phyloP scores from a whole-genome alignment of 2,888 invertebrate species.

The Sphaerophoria taeniata region DNA sequence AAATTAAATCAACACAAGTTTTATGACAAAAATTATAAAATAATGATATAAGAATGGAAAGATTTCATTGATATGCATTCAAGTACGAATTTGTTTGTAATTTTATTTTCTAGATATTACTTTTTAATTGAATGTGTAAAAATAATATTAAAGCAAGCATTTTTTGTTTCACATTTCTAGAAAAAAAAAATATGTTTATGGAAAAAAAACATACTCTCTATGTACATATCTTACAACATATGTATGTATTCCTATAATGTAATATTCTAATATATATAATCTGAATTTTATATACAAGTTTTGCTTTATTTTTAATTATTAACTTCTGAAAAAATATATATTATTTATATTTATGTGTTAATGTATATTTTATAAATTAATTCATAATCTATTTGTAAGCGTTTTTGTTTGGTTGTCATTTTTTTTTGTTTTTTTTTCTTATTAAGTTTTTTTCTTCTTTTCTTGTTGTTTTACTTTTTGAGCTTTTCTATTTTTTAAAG shows the following conservation, averaged over 20 bases:
- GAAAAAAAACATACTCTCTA: constrained; percentile 39
- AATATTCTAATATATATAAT: constrained; percentile 62
- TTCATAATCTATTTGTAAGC: constrained; percentile 75
- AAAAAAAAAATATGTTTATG: background rate
- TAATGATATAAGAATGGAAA: background rate
- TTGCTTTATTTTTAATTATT: constrained; percentile 53
- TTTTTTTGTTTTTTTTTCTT: constrained; percentile 60
- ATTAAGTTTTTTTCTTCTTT: constrained; percentile 31
- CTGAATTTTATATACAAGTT: constrained; percentile 63
- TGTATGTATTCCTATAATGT: constrained; percentile 18
- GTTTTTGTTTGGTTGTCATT: constrained; percentile 74
- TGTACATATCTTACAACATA: constrained; percentile 69
- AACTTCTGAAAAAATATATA: constrained; percentile 74
- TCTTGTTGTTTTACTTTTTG: constrained; percentile 76
- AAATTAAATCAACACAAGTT: constrained; percentile 9
- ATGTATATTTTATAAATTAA: constrained; percentile 74
- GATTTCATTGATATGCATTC: constrained; percentile 71
- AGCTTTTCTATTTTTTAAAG: constrained; percentile 67
- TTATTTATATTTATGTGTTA: constrained; percentile 73
- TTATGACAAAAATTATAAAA: background rate
- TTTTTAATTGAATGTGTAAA: constrained; percentile 18
- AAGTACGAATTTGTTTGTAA: constrained; percentile 45
- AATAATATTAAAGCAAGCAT: constrained; percentile 50
- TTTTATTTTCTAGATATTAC: constrained; percentile 34
- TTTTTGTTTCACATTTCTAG: constrained; percentile 4